A percentile compares a stretch with the other conserved stretches of the same genome.
phyloP scores from a whole-genome alignment of 2,888 invertebrate species.

The Galerucella calmariensis region DNA sequence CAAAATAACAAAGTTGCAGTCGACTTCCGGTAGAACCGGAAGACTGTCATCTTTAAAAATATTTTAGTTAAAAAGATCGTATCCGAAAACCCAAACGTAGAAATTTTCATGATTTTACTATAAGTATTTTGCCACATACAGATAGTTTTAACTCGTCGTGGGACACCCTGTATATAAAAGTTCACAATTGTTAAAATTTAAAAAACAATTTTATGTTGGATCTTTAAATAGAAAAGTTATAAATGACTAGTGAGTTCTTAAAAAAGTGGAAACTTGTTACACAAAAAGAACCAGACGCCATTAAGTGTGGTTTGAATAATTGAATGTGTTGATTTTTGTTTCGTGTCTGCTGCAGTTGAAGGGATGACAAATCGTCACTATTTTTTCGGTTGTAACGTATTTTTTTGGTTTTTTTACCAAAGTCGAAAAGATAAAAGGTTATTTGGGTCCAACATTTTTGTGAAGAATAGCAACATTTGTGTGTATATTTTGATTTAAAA shows the following conservation, averaged over 20 bases:
- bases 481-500: too few species aligned
- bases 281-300: conserved; percentile 53
- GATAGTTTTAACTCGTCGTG: too few species aligned
- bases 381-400: conserved; percentile 36
- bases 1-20: too few species aligned
- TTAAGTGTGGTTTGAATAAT: conserved; percentile 54
- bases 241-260: conserved; percentile 39
- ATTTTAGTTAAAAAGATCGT: too few species aligned
- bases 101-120: too few species aligned
- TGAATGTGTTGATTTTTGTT: conserved; percentile 59
- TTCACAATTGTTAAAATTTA: conserved; percentile 44
- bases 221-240: conserved; percentile 49
- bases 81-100: too few species aligned
- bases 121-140: too few species aligned
- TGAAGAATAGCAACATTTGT: too few species aligned
- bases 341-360: conserved; percentile 44
- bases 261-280: conserved; percentile 46
- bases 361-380: conserved; percentile 54
- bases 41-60: too few species aligned
- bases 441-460: neutral
- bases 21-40: too few species aligned
- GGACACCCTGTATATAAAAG: too few species aligned
- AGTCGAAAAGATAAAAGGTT: neutral
- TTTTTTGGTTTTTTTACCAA: conserved; percentile 25
- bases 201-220: conserved; percentile 42